Evolutionary conservation across 2,888 invertebrate genomes (phyloP).

Genomic region (Boloria euphrosyne): DNA sequence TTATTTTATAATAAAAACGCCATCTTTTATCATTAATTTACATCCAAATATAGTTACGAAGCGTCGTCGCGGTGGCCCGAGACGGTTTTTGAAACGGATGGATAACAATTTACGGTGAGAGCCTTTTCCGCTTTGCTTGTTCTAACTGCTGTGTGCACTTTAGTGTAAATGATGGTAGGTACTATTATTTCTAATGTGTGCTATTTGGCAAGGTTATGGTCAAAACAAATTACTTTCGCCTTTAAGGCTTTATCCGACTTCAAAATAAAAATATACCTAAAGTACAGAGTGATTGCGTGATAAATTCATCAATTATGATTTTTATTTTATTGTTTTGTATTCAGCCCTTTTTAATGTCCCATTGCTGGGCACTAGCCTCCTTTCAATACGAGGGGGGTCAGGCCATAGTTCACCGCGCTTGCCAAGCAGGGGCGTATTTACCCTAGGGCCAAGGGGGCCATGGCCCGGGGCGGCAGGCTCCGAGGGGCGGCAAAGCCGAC

Average conservation of each 20-base stretch:
- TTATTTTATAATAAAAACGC: constrained; percentile 5
- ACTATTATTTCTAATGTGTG: constrained; percentile 19
- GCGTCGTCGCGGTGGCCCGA: constrained; percentile 41
- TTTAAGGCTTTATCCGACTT: background rate
- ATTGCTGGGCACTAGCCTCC: too few species aligned
- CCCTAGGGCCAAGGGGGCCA: too few species aligned
- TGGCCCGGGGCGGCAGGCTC: too few species aligned
- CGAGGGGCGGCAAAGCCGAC: too few species aligned
- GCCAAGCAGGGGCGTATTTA: too few species aligned
- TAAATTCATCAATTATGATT: too few species aligned
- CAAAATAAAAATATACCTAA: too few species aligned
- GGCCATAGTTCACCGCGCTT: too few species aligned
- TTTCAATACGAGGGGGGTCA: too few species aligned
- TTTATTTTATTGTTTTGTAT: too few species aligned
- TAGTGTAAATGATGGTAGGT: constrained; percentile 14
- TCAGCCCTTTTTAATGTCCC: too few species aligned
- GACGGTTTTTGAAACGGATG: constrained; percentile 52
- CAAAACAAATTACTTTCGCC: background rate
- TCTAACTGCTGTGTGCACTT: constrained; percentile 46
- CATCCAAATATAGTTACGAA: constrained; percentile 25
- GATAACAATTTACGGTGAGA: constrained; percentile 61
- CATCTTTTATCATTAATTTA: constrained; percentile 38
- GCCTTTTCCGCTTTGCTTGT: constrained; percentile 49
- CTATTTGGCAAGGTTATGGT: constrained; percentile 19
- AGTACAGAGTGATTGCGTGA: too few species aligned